Evolutionary conservation across 2,888 invertebrate genomes (phyloP).

Genomic region (Pollenia griseotomentosa): DNA sequence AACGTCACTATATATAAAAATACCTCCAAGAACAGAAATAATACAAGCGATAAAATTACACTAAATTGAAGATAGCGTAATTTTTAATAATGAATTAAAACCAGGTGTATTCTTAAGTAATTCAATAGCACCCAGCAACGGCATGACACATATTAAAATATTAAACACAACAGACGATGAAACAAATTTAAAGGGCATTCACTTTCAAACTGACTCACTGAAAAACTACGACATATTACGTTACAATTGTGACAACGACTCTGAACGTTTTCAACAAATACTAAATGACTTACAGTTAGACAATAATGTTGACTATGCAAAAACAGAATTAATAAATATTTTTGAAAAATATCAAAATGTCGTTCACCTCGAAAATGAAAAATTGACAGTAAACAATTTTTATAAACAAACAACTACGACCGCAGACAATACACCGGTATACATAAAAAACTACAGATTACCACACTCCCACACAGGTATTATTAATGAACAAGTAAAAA

Average conservation of each 20-base stretch:
- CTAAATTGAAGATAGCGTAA: too few relatives aligned
- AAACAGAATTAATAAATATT: too few relatives aligned
- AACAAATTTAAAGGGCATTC: slow-evolving; percentile 42
- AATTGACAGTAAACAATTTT: too few relatives aligned
- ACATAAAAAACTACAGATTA: too few relatives aligned
- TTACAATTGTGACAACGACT: background rate
- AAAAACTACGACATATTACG: slow-evolving; percentile 25
- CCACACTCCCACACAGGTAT: too few relatives aligned
- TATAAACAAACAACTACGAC: background rate
- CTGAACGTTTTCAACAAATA: too few relatives aligned
- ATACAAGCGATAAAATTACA: slow-evolving; percentile 14
- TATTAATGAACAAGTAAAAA: too few relatives aligned
- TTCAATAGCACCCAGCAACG: slow-evolving; percentile 38
- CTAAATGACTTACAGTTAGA: too few relatives aligned
- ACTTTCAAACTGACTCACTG: slow-evolving; percentile 21
- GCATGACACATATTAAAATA: slow-evolving; percentile 35
- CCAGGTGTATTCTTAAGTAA: slow-evolving; percentile 3
- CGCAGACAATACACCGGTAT: background rate
- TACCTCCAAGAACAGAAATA: slow-evolving; percentile 32
- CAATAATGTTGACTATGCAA: too few relatives aligned
- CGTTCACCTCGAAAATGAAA: too few relatives aligned
- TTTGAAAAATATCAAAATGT: too few relatives aligned
- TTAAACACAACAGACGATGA: slow-evolving; percentile 34
- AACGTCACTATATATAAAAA: background rate
- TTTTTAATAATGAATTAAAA: background rate